These are phyloP conservation scores for Agonopterix subpropinquella DNA, from an alignment of 2,888 invertebrate species.

Conservation along the genomic window DNA sequence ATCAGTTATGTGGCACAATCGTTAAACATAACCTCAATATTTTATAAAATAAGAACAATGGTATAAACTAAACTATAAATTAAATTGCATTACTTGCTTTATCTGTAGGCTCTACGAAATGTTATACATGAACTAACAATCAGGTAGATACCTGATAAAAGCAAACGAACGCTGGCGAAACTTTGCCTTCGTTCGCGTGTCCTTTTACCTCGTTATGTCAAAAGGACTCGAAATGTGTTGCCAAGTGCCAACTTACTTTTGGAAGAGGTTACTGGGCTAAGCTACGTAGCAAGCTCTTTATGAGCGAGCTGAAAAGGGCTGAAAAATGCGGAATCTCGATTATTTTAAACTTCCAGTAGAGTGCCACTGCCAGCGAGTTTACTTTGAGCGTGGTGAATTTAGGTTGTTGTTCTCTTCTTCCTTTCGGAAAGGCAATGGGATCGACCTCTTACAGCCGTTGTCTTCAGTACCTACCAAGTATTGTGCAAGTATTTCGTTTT, in stretches of 20 bases:
- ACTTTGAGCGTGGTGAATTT: too few relatives aligned
- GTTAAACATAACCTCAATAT: conserved; percentile 56
- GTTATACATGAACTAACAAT: conserved; percentile 9
- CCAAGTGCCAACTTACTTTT: not conserved
- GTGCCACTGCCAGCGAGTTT: too few relatives aligned
- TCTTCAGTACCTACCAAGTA: too few relatives aligned
- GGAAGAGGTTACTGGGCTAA: not conserved
- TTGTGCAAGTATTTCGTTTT: too few relatives aligned
- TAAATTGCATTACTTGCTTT: not conserved
- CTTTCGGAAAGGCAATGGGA: too few relatives aligned
- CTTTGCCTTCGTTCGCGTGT: conserved; percentile 71
- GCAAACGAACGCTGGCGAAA: conserved; percentile 60
- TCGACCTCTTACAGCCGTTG: too few relatives aligned
- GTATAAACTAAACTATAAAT: conserved; percentile 13
- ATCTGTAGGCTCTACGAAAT: too few relatives aligned
- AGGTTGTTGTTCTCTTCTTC: too few relatives aligned
- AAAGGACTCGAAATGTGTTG: conserved; percentile 33
- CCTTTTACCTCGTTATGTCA: conserved; percentile 62
- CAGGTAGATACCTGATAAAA: conserved; percentile 51
- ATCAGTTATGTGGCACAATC: conserved; percentile 55
- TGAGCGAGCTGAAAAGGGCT: too few relatives aligned
- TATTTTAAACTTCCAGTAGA: too few relatives aligned
- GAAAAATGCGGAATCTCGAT: too few relatives aligned
- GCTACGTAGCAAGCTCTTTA: too few relatives aligned
- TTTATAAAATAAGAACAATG: conserved; percentile 22